Conservation (phyloP, 1,140 invertebrate species). For the Drosophila repletoides region DNA sequence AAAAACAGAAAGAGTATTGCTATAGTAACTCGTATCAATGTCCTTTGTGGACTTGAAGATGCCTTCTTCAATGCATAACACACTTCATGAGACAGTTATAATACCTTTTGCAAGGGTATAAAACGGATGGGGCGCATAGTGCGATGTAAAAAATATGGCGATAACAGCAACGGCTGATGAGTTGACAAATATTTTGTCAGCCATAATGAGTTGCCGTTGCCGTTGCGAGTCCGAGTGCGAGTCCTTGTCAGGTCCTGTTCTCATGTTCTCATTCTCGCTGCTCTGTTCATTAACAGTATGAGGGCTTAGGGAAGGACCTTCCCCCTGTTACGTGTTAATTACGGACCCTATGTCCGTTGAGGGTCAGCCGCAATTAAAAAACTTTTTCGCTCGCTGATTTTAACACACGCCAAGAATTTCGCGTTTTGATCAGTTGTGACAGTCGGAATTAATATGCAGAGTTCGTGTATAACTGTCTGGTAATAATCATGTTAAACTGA, state of each 20-base stretch:
- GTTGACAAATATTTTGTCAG: conserved; percentile 80
- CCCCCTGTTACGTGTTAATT: conserved; percentile 64
- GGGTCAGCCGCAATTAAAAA: conserved; percentile 45
- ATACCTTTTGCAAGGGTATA: no score
- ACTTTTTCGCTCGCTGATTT: conserved; percentile 29
- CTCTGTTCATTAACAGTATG: conserved; percentile 45
- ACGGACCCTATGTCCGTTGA: conserved; percentile 58
- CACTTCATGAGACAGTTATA: no score
- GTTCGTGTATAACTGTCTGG: no score
- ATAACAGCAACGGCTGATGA: conserved; percentile 53
- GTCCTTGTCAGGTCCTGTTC: conserved; percentile 13
- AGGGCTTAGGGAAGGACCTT: background rate
- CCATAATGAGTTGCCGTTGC: conserved; percentile 62
- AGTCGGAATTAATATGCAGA: background rate
- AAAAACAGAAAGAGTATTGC: no score
- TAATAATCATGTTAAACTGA: background rate
- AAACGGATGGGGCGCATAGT: conserved; percentile 9
- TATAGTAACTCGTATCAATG: no score
- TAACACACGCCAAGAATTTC: background rate
- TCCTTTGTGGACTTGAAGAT: no score
- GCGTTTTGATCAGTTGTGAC: conserved; percentile 8
- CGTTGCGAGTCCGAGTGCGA: background rate
- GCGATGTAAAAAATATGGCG: background rate
- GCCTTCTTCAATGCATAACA: no score
- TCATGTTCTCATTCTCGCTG: background rate